These are phyloP conservation scores for Phoenicopterus ruber DNA, from an alignment of 2,113 vertebrate genomes.

Conservation along the genomic window DNA sequence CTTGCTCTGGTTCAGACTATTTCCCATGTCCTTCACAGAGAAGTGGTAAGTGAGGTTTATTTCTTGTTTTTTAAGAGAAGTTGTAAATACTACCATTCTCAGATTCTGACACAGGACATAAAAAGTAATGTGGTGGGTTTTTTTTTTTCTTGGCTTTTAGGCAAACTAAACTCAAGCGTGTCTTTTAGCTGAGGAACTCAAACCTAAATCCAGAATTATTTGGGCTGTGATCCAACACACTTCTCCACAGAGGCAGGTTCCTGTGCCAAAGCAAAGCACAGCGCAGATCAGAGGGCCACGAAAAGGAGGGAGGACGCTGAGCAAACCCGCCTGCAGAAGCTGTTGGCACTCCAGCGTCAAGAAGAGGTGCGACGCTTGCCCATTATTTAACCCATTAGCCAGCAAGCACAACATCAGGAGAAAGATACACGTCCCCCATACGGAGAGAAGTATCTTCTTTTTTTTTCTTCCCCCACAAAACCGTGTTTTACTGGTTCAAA, in stretches of 20 bases:
- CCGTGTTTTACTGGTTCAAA: background rate
- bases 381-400: background rate
- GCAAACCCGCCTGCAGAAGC: background rate
- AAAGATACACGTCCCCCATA: accelerated
- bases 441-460: accelerated
- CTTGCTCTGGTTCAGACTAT: background rate
- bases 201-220: background rate
- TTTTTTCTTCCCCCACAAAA: too few species aligned
- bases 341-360: accelerated
- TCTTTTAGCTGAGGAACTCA: background rate
- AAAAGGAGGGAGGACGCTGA: accelerated
- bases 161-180: background rate
- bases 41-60: background rate
- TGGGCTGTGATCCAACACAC: background rate
- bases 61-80: background rate
- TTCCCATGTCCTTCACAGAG: background rate
- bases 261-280: background rate
- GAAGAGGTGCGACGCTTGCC: background rate
- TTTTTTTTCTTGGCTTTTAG: background rate
- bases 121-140: background rate
- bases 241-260: background rate
- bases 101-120: background rate
- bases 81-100: background rate
- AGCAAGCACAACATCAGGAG: accelerated
- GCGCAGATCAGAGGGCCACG: background rate